phyloP scores from a whole-genome alignment of 1,140 invertebrate genomes.

The Drosophila mojavensis region DNA sequence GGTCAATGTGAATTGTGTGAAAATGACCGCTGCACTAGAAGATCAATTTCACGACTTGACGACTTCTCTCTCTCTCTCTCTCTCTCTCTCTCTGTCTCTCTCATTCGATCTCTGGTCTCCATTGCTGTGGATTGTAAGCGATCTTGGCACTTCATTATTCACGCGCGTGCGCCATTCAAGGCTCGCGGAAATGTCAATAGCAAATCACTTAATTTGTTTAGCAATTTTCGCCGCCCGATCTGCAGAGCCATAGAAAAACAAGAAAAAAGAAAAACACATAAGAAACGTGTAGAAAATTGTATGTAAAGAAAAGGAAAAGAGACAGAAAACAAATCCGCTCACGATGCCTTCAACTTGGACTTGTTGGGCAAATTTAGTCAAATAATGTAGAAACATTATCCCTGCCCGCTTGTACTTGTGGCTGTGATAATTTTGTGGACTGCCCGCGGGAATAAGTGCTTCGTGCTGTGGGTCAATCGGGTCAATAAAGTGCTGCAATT shows the following conservation, averaged over 20 bases:
- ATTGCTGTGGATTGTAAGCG: conserved; percentile 63
- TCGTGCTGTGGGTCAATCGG: conserved; percentile 64
- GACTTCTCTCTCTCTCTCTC: not conserved
- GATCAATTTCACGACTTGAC: conserved; percentile 47
- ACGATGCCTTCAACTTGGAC: conserved; percentile 63
- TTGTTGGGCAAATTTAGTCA: conserved; percentile 65
- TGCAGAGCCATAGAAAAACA: conserved; percentile 40
- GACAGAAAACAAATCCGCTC: conserved; percentile 33
- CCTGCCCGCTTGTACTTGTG: conserved; percentile 45
- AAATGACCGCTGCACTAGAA: conserved; percentile 58
- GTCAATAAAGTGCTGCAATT: conserved; percentile 61
- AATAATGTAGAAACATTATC: conserved; percentile 77
- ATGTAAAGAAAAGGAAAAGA: not conserved
- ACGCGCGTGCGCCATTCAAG: conserved; percentile 78
- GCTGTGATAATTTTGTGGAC: conserved; percentile 59
- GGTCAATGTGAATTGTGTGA: conserved; percentile 81
- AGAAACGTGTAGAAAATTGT: conserved; percentile 68
- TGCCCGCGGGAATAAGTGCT: conserved; percentile 33
- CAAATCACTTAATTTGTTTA: conserved; percentile 83
- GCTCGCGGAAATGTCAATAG: conserved; percentile 82
- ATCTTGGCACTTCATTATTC: conserved; percentile 84
- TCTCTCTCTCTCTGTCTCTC: conserved; percentile 3
- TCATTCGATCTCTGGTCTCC: conserved; percentile 2
- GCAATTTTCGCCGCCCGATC: conserved; percentile 71
- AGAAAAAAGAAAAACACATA: conserved; percentile 32